phyloP scores from a whole-genome alignment of 2,797 vertebrate genomes.

The Cynopterus sphinx region DNA sequence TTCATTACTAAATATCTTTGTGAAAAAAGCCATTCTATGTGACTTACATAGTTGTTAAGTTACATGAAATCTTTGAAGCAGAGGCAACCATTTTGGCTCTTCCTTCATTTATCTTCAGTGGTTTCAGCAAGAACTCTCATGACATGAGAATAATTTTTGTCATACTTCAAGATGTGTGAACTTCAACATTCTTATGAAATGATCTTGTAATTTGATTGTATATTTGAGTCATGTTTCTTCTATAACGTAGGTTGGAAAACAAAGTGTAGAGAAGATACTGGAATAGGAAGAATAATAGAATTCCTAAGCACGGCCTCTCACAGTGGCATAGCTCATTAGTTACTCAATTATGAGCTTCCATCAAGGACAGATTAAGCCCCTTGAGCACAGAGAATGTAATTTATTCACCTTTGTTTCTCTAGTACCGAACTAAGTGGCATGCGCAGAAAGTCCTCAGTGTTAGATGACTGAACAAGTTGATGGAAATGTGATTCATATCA shows the following conservation, averaged over 20 bases:
- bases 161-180: constrained; percentile 11
- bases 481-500: constrained; percentile 11
- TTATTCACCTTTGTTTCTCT: constrained; percentile 19
- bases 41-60: not conserved
- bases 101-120: not conserved
- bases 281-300: not conserved
- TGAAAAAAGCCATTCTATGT: not conserved
- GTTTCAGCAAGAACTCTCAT: not conserved
- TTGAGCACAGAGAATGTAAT: not conserved
- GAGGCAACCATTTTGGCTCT: not conserved
- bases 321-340: not conserved
- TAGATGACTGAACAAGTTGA: not conserved
- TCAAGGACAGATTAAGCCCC: constrained; percentile 14
- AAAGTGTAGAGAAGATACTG: not conserved
- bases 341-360: not conserved
- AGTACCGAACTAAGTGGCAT: not conserved
- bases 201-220: not conserved
- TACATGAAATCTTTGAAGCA: not conserved
- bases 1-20: not conserved
- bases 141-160: constrained; percentile 19
- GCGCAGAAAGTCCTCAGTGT: not conserved
- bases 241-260: not conserved
- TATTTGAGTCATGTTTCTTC: constrained; percentile 2
- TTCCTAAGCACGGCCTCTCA: not conserved
- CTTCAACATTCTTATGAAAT: not conserved